Conservation (phyloP, 2,113 vertebrate genomes). For the Xyrauchen texanus region DNA sequence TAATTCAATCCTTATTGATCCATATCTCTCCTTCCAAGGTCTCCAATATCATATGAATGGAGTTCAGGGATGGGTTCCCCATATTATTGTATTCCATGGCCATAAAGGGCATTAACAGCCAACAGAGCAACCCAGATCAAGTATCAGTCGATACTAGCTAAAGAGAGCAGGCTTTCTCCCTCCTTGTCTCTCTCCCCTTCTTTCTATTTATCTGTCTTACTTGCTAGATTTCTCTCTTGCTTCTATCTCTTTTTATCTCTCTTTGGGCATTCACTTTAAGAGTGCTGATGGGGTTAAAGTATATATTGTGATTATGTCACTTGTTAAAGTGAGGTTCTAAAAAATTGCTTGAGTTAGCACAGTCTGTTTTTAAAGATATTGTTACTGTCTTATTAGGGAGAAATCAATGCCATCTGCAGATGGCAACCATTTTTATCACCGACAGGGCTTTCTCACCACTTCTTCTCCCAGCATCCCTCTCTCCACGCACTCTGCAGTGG, state of each 20-base stretch:
- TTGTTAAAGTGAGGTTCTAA: constrained; percentile 38
- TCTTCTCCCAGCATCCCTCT: constrained; percentile 58
- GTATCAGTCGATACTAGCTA: constrained; percentile 73
- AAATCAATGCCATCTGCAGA: constrained; percentile 65
- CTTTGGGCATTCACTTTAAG: neutral
- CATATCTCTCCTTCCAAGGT: constrained; percentile 75
- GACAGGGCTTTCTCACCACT: constrained; percentile 21
- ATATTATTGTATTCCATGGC: constrained; percentile 74
- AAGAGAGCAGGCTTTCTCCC: constrained; percentile 56
- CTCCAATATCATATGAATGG: constrained; percentile 76
- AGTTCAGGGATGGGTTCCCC: constrained; percentile 64
- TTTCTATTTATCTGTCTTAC: neutral
- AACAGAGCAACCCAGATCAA: constrained; percentile 70
- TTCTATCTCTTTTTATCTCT: neutral
- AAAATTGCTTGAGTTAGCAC: constrained; percentile 30
- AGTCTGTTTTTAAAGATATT: constrained; percentile 57
- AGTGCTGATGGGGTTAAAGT: constrained; percentile 3
- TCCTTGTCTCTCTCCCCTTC: neutral
- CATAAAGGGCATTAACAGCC: constrained; percentile 78
- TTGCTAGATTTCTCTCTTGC: constrained; percentile 22
- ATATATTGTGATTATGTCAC: constrained; percentile 39
- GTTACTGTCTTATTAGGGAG: constrained; percentile 64
- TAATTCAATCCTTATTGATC: constrained; percentile 76
- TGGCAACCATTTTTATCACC: constrained; percentile 55
- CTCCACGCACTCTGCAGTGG: constrained; percentile 37